phyloP scores from a whole-genome alignment of 1,140 invertebrate genomes.

The Cydia splendana region DNA sequence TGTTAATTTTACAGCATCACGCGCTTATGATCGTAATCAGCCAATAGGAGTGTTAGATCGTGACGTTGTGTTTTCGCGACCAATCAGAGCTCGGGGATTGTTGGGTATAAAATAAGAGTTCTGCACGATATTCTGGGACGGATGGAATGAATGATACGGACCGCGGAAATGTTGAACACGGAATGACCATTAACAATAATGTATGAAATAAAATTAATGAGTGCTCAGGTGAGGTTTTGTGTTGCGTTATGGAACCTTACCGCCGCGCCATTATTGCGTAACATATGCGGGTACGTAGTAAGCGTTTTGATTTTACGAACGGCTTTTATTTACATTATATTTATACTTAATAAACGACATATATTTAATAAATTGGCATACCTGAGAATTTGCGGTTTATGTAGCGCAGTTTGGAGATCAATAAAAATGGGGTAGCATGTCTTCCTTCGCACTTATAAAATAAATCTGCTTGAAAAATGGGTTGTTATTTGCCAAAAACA shows the following conservation, averaged over 20 bases:
- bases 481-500: no score
- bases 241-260: neutral
- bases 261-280: neutral
- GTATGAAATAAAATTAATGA: conserved; percentile 32
- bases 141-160: conserved; percentile 21
- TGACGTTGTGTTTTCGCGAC: conserved; percentile 10
- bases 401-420: neutral
- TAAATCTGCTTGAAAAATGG: no score
- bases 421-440: neutral
- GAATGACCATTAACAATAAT: conserved; percentile 27
- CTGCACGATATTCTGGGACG: neutral
- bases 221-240: conserved; percentile 1
- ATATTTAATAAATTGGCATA: neutral
- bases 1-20: conserved; percentile 1
- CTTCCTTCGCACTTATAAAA: no score
- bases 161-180: conserved; percentile 20
- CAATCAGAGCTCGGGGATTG: neutral
- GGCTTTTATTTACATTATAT: neutral
- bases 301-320: conserved; percentile 4
- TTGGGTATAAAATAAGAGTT: conserved; percentile 8
- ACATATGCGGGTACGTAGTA: neutral
- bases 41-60: conserved; percentile 12
- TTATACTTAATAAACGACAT: neutral
- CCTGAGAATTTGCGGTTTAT: neutral
- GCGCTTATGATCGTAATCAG: conserved; percentile 21